phyloP scores from a whole-genome alignment of 2,797 vertebrate species.

The Tympanoctomys barrerae region DNA sequence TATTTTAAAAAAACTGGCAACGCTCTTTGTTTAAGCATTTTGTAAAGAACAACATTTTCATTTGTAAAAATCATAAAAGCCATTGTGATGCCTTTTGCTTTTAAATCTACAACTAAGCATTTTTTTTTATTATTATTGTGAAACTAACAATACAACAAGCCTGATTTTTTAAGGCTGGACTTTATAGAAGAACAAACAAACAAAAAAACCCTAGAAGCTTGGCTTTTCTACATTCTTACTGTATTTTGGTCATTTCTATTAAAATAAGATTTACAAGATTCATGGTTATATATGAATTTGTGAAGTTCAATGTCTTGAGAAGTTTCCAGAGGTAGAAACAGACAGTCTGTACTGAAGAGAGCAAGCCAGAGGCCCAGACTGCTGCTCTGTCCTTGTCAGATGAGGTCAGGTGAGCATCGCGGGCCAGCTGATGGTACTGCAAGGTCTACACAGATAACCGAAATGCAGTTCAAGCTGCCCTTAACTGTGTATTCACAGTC shows the following conservation, averaged over 20 bases:
- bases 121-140: background rate
- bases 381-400: background rate
- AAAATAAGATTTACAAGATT: background rate
- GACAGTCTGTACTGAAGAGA: background rate
- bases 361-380: background rate
- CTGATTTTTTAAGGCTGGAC: background rate
- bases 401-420: too few species aligned
- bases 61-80: slow-evolving; percentile 46
- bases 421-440: too few species aligned
- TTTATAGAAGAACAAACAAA: background rate
- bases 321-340: background rate
- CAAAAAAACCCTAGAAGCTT: background rate
- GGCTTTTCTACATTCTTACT: background rate
- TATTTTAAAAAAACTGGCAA: slow-evolving; percentile 27
- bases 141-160: background rate
- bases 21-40: slow-evolving; percentile 43
- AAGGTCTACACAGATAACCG: background rate
- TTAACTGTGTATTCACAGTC: background rate
- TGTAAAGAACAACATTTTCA: background rate
- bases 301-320: background rate
- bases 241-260: background rate
- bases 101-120: background rate
- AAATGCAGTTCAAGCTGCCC: too few species aligned
- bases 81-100: background rate
- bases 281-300: background rate